Percentiles rank a stretch among this genome's conserved stretches.
Conservation (phyloP, 2,797 vertebrate species). For the Coluber constrictor region DNA sequence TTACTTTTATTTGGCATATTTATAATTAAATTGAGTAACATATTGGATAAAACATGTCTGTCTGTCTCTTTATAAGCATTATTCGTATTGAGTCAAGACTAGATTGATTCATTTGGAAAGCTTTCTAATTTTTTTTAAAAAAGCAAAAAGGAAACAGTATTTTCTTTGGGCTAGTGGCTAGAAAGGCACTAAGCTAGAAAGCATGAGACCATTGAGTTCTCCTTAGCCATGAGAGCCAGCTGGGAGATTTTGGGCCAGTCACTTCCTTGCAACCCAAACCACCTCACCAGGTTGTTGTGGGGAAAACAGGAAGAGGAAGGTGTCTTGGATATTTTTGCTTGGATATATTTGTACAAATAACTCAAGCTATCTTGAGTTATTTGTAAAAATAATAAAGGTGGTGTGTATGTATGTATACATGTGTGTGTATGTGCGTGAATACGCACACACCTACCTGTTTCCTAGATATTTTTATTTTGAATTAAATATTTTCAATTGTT, state of each 20-base stretch:
- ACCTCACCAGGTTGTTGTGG: neutral
- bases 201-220: neutral
- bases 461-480: constrained; percentile 49
- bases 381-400: neutral
- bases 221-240: neutral
- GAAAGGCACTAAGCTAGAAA: neutral
- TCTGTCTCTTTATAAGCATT: neutral
- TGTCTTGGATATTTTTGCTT: neutral
- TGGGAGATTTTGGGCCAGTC: neutral
- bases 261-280: neutral
- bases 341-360: too few relatives aligned
- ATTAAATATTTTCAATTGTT: constrained; percentile 51
- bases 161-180: neutral
- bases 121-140: constrained; percentile 9
- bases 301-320: neutral
- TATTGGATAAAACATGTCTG: neutral
- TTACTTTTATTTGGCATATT: neutral
- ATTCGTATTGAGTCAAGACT: neutral
- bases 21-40: neutral
- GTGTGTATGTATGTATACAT: neutral
- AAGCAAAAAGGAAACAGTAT: neutral
- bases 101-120: neutral
- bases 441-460: constrained; percentile 11
- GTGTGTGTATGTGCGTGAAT: too few relatives aligned
- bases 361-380: neutral